Percentiles rank a stretch among this genome's conserved stretches.
These are phyloP conservation scores for Euphydryas editha DNA, from an alignment of 2,888 invertebrate species.

Conservation along the genomic window DNA sequence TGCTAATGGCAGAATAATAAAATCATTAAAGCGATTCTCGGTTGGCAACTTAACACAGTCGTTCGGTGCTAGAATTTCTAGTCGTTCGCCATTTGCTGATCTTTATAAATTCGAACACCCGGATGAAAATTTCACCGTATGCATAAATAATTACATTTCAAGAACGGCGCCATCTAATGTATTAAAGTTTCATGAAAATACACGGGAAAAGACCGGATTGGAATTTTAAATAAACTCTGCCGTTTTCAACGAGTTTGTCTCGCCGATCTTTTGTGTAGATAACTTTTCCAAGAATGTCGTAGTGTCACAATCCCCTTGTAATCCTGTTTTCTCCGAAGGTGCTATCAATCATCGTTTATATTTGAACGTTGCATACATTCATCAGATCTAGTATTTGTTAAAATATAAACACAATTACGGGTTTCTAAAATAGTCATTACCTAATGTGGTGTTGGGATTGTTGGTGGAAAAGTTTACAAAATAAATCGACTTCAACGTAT, in stretches of 20 bases:
- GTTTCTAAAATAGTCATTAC: conserved; percentile 2
- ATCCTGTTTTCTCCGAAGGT: conserved; percentile 17
- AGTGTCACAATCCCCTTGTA: conserved; percentile 14
- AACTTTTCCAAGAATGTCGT: conserved; percentile 22
- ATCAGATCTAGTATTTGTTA: neutral
- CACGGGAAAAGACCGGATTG: conserved; percentile 20
- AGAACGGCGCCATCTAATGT: conserved; percentile 23
- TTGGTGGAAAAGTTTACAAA: conserved; percentile 41
- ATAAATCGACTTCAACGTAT: conserved; percentile 55
- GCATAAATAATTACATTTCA: conserved; percentile 30
- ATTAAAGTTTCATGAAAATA: conserved; percentile 31
- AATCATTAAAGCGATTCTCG: conserved; percentile 9
- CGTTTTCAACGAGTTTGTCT: conserved; percentile 24
- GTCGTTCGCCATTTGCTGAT: conserved; percentile 4
- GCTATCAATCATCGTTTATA: conserved; percentile 6
- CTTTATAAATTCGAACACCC: conserved; percentile 15
- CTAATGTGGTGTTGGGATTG: neutral
- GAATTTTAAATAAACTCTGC: conserved; percentile 33
- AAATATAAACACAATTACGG: neutral
- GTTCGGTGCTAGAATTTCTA: conserved; percentile 1
- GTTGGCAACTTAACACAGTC: conserved; percentile 3
- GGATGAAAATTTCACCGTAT: conserved; percentile 28
- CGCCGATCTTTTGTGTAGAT: conserved; percentile 23
- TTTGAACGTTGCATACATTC: neutral
- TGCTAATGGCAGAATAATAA: conserved; percentile 11